These are phyloP conservation scores for Marcusenius ussheri DNA, from an alignment of 2,113 vertebrate species.

Conservation along the genomic window DNA sequence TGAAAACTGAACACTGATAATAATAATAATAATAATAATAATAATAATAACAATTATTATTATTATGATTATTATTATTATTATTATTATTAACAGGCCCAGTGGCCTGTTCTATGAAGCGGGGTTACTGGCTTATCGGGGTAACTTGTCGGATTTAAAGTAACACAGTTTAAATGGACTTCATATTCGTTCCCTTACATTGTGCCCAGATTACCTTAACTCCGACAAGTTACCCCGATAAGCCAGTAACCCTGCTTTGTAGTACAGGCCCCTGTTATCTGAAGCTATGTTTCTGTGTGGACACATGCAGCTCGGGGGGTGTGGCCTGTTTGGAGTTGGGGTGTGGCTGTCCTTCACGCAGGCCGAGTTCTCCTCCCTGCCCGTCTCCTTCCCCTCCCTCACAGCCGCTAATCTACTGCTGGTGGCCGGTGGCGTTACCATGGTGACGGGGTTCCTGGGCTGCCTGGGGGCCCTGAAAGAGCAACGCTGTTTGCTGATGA, in stretches of 20 bases:
- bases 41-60: not conserved
- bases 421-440: conserved; percentile 68
- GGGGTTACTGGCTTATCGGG: too few species aligned
- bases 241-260: too few species aligned
- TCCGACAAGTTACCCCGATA: too few species aligned
- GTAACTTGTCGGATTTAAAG: too few species aligned
- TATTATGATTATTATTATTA: not conserved
- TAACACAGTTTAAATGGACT: too few species aligned
- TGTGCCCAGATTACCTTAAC: too few species aligned
- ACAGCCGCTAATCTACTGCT: conserved; percentile 72
- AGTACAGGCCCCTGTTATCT: not conserved
- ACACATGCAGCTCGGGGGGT: conserved; percentile 64
- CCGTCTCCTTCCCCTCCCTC: conserved; percentile 70
- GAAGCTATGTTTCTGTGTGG: not conserved
- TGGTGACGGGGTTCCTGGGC: conserved; percentile 77
- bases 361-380: conserved; percentile 70
- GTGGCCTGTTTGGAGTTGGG: conserved; percentile 71
- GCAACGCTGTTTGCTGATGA: conserved; percentile 70
- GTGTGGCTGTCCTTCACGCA: conserved; percentile 75
- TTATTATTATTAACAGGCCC: not conserved
- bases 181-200: too few species aligned
- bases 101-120: too few species aligned
- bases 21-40: not conserved
- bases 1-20: not conserved
- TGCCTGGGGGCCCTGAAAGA: conserved; percentile 75